Percentiles rank a stretch among this genome's conserved stretches.
Evolutionary conservation across 2,888 invertebrate species (phyloP).

Genomic region (Stegophylla sp.): DNA sequence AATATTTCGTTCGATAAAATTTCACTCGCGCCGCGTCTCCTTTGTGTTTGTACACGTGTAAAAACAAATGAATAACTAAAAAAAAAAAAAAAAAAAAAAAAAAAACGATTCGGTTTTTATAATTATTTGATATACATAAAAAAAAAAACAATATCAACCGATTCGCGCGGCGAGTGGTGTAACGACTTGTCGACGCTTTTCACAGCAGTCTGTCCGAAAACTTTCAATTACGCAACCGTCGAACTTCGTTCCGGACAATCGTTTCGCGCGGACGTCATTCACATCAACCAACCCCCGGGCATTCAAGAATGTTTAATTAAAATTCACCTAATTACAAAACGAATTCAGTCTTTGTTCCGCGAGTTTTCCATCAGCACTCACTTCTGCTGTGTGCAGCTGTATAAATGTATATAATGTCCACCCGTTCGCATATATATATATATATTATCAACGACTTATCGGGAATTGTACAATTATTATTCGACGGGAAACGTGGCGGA

Average conservation of each 20-base stretch:
- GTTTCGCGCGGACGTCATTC: constrained; percentile 58
- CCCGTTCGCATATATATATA: no score
- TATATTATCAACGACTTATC: constrained; percentile 35
- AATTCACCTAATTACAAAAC: constrained; percentile 59
- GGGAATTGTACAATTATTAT: constrained; percentile 39
- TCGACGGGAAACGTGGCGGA: constrained; percentile 15
- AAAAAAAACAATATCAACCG: constrained; percentile 38
- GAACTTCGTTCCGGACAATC: constrained; percentile 52
- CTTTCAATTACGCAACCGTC: constrained; percentile 55
- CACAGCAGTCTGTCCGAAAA: constrained; percentile 56
- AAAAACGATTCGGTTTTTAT: constrained; percentile 5
- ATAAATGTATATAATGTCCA: constrained; percentile 24
- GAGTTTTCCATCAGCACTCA: constrained; percentile 40
- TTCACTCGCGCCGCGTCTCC: no score
- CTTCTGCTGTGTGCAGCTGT: no score
- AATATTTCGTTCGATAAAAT: not conserved
- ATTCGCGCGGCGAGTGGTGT: constrained; percentile 25
- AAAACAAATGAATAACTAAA: no score
- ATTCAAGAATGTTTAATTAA: constrained; percentile 58
- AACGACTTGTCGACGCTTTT: constrained; percentile 37
- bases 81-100: not conserved
- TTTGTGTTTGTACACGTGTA: not conserved
- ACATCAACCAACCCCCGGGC: constrained; percentile 13
- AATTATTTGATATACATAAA: no score
- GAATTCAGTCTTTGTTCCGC: constrained; percentile 16